Base-by-base conservation (phyloP, 2,888 invertebrate genomes). In the Parnassius orleans region DNA sequence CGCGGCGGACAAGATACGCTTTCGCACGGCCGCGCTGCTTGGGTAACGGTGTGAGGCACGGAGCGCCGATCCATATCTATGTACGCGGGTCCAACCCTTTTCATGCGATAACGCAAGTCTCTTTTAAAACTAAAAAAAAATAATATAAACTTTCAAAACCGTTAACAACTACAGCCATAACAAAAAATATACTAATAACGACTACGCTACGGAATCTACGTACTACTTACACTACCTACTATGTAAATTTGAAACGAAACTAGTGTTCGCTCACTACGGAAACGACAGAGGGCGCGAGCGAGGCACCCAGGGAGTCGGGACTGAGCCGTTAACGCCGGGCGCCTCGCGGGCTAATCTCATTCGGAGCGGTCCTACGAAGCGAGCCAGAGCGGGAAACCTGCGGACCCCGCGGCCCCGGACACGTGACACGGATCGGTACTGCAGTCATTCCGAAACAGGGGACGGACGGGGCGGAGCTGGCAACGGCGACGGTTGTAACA, bases 161-260 rank as follows among this genome's bases (percentile, higher is more conserved):
- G 84, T 90, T 89, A 90, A 90, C 90, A 88, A 83, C 90, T 90
- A 90, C 90, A 87, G 90, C 88, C 89, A 90, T 90, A 90, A 90
- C 89, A 90, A 90, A 90, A 19, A 90, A 89, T 89, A 90, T 66
- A 83, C 88, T 90, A 90, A 87, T 84, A 87, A 89, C 84, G 76
- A 84, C 89, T 90, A 90, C 84, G 67, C 90, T 90, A 90, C 87
- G 86, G 84, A 86, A 85, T 80, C 90, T 90, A 90, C 86, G 68
- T 72, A 78, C 89, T 90, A 90, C 84, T 81, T 89, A 90, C 80
- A 85, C 89, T 90, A 90, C 82, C 73, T 76, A 80, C 88, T 90
- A 89, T 84, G 81, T 86, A 79, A 86, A 83, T 81, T 82, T 83
- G 80, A 87, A 87, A 86, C 86, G 84, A 85, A 87, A 86, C 89